These are phyloP conservation scores for Sebastes schlegelii DNA, from an alignment of 2,113 vertebrate species.

Conservation along the genomic window DNA sequence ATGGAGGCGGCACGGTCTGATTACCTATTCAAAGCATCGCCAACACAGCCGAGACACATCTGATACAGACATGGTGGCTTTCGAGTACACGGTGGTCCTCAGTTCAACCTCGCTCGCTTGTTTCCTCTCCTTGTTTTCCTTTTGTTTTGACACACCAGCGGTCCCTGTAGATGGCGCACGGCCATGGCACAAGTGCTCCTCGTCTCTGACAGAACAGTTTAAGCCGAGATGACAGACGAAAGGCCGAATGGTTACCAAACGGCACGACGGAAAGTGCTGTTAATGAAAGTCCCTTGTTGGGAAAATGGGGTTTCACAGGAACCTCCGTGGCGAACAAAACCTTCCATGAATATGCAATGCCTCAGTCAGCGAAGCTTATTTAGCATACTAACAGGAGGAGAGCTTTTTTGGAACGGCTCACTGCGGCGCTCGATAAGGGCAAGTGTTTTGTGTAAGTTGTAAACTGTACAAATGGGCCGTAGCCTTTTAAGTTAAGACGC, in stretches of 20 bases:
- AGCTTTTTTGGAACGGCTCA: constrained; percentile 8
- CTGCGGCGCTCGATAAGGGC: constrained; percentile 8
- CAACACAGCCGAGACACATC: background rate
- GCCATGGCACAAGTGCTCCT: constrained; percentile 19
- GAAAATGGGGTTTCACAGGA: constrained; percentile 53
- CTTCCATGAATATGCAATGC: constrained; percentile 65
- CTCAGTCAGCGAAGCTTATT: constrained; percentile 43
- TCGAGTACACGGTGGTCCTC: constrained; percentile 8
- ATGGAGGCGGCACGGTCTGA: constrained; percentile 10
- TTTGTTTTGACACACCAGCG: constrained; percentile 21
- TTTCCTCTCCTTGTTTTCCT: background rate
- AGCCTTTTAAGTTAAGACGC: constrained; percentile 15
- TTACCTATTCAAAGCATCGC: constrained; percentile 58
- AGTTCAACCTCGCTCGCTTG: constrained; percentile 1
- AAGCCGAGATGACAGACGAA: constrained; percentile 57
- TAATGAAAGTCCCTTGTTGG: constrained; percentile 61
- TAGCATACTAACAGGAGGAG: constrained; percentile 43
- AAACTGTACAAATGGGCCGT: constrained; percentile 25
- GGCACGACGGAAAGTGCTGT: constrained; percentile 50
- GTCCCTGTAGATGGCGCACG: constrained; percentile 14
- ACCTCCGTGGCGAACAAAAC: constrained; percentile 20
- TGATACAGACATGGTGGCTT: constrained; percentile 17
- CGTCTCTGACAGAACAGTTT: constrained; percentile 65
- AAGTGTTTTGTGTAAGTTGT: constrained; percentile 26
- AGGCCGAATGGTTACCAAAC: constrained; percentile 55